Evolutionary conservation across 1,140 invertebrate genomes (phyloP).

Genomic region (Polypedilum pembai): DNA sequence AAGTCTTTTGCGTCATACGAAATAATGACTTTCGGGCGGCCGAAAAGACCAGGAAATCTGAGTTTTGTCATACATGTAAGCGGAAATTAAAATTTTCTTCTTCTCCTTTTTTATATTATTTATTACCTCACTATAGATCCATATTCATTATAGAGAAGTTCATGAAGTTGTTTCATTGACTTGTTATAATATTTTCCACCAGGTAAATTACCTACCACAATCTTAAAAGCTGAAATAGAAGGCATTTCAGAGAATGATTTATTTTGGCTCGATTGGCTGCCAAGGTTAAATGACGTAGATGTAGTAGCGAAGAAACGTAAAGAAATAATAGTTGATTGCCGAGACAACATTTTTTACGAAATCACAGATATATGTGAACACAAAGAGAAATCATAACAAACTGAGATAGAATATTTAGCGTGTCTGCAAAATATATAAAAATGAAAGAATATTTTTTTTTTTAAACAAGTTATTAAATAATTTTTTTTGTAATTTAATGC

Average conservation of each 20-base stretch:
- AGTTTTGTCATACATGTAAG: constrained; percentile 32
- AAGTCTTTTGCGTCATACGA: constrained; percentile 38
- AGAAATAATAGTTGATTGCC: no score
- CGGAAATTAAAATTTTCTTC: no score
- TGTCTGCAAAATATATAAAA: no score
- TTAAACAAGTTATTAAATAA: no score
- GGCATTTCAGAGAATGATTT: not conserved
- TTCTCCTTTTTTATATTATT: no score
- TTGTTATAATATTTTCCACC: constrained; percentile 32
- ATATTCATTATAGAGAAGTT: constrained; percentile 34
- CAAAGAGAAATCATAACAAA: no score
- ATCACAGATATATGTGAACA: no score
- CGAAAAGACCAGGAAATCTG: constrained; percentile 35
- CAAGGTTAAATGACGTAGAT: not conserved
- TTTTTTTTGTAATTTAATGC: no score
- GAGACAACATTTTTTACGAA: no score
- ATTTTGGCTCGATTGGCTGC: not conserved
- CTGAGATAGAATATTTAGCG: no score
- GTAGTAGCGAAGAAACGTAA: no score
- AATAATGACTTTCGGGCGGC: constrained; percentile 32
- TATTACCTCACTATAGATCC: constrained; percentile 29
- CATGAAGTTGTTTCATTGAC: constrained; percentile 32
- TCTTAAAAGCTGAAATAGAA: not conserved
- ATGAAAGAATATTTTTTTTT: no score
- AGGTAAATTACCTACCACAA: not conserved